Evolutionary conservation across 2,113 vertebrate genomes (phyloP).

Genomic region (Stegostoma tigrinum): DNA sequence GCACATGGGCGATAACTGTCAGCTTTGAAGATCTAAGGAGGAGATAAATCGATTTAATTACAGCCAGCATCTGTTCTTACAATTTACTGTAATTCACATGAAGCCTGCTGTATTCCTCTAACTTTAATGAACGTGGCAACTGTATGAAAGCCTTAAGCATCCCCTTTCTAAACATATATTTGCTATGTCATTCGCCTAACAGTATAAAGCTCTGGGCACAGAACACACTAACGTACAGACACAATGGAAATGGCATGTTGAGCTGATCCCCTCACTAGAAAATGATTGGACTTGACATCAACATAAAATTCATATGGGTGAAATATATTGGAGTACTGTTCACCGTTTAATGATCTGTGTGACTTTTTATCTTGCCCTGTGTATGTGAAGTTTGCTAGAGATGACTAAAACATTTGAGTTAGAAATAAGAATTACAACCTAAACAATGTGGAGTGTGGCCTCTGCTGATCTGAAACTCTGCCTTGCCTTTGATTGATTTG

Average conservation of each 20-base stretch:
- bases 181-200: background rate
- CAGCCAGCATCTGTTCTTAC: constrained; percentile 30
- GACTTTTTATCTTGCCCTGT: background rate
- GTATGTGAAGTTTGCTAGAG: background rate
- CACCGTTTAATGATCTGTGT: background rate
- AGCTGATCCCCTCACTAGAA: background rate
- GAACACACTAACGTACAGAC: background rate
- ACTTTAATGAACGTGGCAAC: constrained; percentile 26
- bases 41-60: constrained; percentile 35
- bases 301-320: background rate
- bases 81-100: constrained; percentile 22
- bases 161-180: constrained; percentile 15
- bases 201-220: constrained; percentile 20
- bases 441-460: background rate
- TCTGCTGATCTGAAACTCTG: background rate
- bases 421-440: background rate
- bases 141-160: background rate
- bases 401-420: background rate
- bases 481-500: background rate
- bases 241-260: background rate
- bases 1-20: constrained; percentile 10
- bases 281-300: constrained; percentile 29
- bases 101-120: background rate
- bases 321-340: background rate
- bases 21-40: constrained; percentile 22